Conservation (phyloP, 2,113 vertebrate species). For the Apodemus speciosus region DNA sequence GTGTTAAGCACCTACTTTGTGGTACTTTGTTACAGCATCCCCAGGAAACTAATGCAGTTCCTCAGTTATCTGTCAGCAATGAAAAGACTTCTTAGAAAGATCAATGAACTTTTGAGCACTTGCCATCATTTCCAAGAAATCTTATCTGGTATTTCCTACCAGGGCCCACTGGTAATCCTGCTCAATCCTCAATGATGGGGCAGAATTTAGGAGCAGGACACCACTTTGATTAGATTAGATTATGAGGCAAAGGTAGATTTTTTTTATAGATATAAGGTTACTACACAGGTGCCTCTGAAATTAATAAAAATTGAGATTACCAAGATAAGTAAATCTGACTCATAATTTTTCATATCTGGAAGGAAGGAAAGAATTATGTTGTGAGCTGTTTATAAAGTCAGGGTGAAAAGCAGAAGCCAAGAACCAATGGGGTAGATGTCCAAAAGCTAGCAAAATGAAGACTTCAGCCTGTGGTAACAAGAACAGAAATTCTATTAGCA, state of each 20-base stretch:
- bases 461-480: background rate
- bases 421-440: background rate
- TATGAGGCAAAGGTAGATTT: background rate
- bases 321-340: background rate
- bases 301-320: background rate
- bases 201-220: background rate
- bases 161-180: background rate
- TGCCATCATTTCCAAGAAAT: background rate
- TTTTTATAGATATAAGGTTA: background rate
- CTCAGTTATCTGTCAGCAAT: background rate
- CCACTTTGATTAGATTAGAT: background rate
- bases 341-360: background rate
- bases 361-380: background rate
- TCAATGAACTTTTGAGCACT: background rate
- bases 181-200: background rate
- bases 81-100: background rate
- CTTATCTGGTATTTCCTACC: background rate
- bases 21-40: background rate
- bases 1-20: background rate
- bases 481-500: background rate
- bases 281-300: background rate
- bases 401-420: accelerated
- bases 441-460: background rate
- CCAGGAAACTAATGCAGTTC: background rate
- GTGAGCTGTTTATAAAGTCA: background rate